These are phyloP conservation scores for Gobio occitaniae DNA, from an alignment of 2,797 vertebrate species.

Conservation along the genomic window DNA sequence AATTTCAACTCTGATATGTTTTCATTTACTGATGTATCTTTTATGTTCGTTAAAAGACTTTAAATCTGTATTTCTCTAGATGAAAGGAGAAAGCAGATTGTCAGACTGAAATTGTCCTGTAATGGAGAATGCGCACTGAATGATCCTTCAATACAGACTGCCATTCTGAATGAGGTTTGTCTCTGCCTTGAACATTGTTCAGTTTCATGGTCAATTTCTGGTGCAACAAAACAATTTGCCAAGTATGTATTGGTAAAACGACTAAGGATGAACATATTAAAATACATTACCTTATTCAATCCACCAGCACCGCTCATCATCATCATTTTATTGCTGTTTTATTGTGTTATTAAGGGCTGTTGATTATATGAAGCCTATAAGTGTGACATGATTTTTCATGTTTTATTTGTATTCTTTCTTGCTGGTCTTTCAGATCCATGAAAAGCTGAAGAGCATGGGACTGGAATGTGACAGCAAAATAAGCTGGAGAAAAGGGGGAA, in stretches of 20 bases:
- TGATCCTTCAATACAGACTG: slow-evolving; percentile 1
- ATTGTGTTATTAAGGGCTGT: no score
- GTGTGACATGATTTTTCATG: neutral
- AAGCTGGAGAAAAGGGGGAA: neutral
- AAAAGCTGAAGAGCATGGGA: neutral
- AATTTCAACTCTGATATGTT: no score
- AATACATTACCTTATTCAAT: no score
- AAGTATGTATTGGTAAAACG: no score
- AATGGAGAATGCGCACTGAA: neutral
- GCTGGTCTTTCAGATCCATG: neutral
- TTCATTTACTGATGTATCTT: neutral
- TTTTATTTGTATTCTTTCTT: neutral
- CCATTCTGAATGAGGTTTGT: slow-evolving; percentile 11
- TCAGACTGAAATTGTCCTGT: slow-evolving; percentile 17
- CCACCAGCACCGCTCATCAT: no score
- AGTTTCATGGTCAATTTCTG: neutral
- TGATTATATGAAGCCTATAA: no score
- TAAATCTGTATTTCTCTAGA: neutral
- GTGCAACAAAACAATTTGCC: no score
- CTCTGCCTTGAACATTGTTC: neutral
- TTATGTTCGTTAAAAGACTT: neutral
- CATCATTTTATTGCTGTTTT: no score
- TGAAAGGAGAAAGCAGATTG: neutral
- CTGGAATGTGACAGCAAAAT: neutral
- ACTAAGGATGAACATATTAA: no score